Percentiles rank a stretch among this genome's conserved stretches.
phyloP scores from a whole-genome alignment of 1,140 invertebrate species.

The Drosophila leontia region DNA sequence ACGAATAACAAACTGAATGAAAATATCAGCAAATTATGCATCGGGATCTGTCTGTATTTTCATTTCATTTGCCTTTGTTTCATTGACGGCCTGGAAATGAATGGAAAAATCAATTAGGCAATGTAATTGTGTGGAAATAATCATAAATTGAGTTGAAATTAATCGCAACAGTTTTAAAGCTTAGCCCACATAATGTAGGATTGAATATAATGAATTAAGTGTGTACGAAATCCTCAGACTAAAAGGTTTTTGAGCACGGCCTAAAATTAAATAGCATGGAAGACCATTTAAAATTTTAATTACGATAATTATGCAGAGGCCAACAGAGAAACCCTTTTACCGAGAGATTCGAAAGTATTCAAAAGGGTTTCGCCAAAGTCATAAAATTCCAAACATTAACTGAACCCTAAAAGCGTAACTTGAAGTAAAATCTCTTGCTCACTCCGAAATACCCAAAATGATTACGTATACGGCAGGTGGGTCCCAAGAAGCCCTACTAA shows the following conservation, averaged over 20 bases:
- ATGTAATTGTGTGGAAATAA: conserved; percentile 79
- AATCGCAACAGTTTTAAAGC: conserved; percentile 43
- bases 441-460: background rate
- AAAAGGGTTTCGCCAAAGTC: conserved; percentile 19
- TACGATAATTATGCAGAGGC: conserved; percentile 36
- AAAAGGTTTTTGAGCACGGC: conserved; percentile 22
- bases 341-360: conserved; percentile 17
- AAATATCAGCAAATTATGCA: conserved; percentile 48
- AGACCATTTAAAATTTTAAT: conserved; percentile 53
- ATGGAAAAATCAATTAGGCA: conserved; percentile 72
- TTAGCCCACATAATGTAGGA: conserved; percentile 19
- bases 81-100: conserved; percentile 48
- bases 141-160: conserved; percentile 70
- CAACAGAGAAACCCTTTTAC: conserved; percentile 47
- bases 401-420: conserved; percentile 21
- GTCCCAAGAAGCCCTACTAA: background rate
- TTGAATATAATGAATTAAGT: conserved; percentile 20
- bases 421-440: background rate
- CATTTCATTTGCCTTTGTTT: conserved; percentile 31
- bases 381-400: conserved; percentile 43
- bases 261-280: conserved; percentile 3
- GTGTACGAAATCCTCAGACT: conserved; percentile 24
- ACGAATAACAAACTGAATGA: conserved; percentile 48
- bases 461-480: conserved; percentile 21
- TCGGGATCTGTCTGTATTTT: conserved; percentile 18